Evolutionary conservation across 2,888 invertebrate species (phyloP).

Genomic region (Gari tellinella): DNA sequence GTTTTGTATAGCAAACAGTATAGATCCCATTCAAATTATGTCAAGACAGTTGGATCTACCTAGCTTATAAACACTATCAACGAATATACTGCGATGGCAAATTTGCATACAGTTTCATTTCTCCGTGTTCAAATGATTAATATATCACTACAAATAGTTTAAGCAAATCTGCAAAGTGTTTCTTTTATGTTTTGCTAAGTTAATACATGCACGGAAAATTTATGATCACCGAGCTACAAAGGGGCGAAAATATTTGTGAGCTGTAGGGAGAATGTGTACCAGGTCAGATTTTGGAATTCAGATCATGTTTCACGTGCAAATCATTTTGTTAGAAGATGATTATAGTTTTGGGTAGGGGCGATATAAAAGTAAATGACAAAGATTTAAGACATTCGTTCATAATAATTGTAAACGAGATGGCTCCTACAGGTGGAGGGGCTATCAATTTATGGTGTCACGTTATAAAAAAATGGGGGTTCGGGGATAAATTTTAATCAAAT

Average conservation of each 20-base stretch:
- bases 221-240: slow-evolving; percentile 47
- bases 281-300: slow-evolving; percentile 48
- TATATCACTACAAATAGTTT: too few relatives aligned
- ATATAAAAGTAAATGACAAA: slow-evolving; percentile 59
- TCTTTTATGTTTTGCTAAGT: not conserved
- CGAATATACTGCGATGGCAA: too few relatives aligned
- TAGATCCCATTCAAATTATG: too few relatives aligned
- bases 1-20: too few relatives aligned
- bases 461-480: slow-evolving; percentile 18
- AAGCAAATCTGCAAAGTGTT: too few relatives aligned
- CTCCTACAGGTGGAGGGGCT: slow-evolving; percentile 21
- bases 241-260: slow-evolving; percentile 32
- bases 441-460: slow-evolving; percentile 42
- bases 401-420: slow-evolving; percentile 45
- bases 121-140: too few relatives aligned
- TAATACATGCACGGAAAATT: slow-evolving; percentile 44
- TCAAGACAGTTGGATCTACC: too few relatives aligned
- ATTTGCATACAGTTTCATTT: too few relatives aligned
- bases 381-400: slow-evolving; percentile 55
- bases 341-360: slow-evolving; percentile 53
- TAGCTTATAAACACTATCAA: too few relatives aligned
- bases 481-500: slow-evolving; percentile 54
- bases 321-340: slow-evolving; percentile 52
- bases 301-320: slow-evolving; percentile 52
- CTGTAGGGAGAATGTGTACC: slow-evolving; percentile 36